Base-by-base conservation (phyloP, 1,140 invertebrate genomes). In the Zaprionus kolodkinae region DNA sequence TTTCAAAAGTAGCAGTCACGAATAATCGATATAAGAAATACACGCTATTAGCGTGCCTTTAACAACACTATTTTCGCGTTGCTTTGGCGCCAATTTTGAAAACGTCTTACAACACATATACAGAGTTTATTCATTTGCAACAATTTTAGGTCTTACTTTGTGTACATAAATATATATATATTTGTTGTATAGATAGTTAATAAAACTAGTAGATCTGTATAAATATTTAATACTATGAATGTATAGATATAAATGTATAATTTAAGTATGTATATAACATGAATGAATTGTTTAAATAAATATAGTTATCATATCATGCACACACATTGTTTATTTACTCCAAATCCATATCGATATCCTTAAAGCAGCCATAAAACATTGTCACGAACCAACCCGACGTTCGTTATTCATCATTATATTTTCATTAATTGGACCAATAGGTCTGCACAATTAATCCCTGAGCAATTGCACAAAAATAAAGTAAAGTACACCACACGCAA, bases 401-500 rank as follows among this genome's bases (percentile, higher is more conserved):
- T 21, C 60, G 21, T 48, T 33, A 52, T 50, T 55, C 27, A 43
- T 50, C n/a, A 63, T 36, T 38, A 62, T 38, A 62, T 43, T 7
- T 35, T 63, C 15, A 62, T 48, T 40, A 12, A 67, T 55, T 38
- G 36, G 12, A 54, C 30, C 33, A 71, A 48, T 54, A 25, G 68
- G 45, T 30, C 56, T 45, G 48, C 68, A 69, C 61, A 48, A 56
- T 64, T 72, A 61, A 50, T 72, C 70, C 74, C 74, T 76, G 74
- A 76, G 74, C 69, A 76, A 67, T 66, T 57, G 56, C 70, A 59
- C 68, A 66, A 27, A 30, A 48, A n/a, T n/a, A 35, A 57, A 57
- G 40, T 61, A 66, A 67, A 66, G 15, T 64, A 71, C 50, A 71
- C 50, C 52, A 72, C 43, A 56, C 56, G 10, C 9, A 50, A 30